Evolutionary conservation across 64 coral and sea anemone genomes (phyloP).

Genomic region (Acropora tenuis): DNA sequence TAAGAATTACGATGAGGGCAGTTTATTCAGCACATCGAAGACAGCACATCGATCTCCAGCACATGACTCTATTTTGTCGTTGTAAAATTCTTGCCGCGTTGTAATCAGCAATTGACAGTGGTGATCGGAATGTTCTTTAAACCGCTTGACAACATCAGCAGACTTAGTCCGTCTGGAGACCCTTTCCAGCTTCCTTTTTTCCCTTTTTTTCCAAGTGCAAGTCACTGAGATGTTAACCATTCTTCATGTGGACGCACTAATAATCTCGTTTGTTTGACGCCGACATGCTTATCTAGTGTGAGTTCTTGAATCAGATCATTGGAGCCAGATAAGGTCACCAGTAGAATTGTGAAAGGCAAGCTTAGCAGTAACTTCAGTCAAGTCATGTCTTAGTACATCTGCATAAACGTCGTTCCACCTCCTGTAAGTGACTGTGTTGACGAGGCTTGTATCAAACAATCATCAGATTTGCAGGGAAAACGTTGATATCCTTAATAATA

Average conservation of each 20-base stretch:
- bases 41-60: slow-evolving; percentile 6
- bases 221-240: neutral
- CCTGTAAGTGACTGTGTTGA: neutral
- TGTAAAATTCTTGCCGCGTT: neutral
- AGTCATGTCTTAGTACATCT: no score
- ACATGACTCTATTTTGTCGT: slow-evolving; percentile 11
- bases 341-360: neutral
- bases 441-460: neutral
- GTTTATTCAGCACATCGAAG: slow-evolving; percentile 8
- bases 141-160: no score
- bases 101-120: neutral
- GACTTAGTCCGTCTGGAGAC: no score
- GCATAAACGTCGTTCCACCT: no score
- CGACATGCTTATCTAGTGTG: neutral
- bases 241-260: neutral
- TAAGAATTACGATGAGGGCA: neutral
- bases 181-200: neutral
- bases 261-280: neutral
- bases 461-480: slow-evolving; percentile 21
- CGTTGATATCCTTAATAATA: slow-evolving; percentile 2
- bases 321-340: neutral
- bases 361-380: neutral
- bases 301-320: neutral
- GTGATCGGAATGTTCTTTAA: neutral
- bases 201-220: neutral